These are phyloP conservation scores for Lichenostomus cassidix DNA, from an alignment of 2,113 vertebrate genomes.

Conservation along the genomic window DNA sequence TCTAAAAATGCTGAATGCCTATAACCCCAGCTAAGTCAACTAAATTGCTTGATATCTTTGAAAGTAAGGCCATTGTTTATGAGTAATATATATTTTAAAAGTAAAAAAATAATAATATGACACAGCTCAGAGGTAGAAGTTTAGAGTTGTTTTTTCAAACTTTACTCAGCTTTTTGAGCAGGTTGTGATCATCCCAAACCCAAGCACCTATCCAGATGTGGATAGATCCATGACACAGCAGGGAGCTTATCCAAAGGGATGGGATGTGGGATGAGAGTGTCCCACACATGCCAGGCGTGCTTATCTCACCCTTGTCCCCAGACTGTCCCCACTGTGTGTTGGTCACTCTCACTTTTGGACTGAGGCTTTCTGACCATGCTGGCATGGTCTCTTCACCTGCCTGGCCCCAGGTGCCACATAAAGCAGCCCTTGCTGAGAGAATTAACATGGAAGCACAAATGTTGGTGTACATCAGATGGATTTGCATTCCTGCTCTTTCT, in stretches of 20 bases:
- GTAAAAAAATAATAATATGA: background rate
- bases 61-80: background rate
- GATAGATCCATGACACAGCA: background rate
- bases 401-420: background rate
- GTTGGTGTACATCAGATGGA: background rate
- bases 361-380: background rate
- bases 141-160: background rate
- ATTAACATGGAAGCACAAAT: background rate
- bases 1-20: background rate
- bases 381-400: background rate
- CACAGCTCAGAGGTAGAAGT: background rate
- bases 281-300: background rate
- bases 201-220: background rate
- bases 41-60: background rate
- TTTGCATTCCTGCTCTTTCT: background rate
- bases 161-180: background rate
- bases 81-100: background rate
- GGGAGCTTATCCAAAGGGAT: background rate
- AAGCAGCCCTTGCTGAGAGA: background rate
- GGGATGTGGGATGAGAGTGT: background rate
- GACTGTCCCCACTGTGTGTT: background rate
- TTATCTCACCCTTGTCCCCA: background rate
- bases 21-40: background rate
- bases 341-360: background rate
- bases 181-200: background rate